A percentile compares a stretch with the other conserved stretches of the same genome.
Conservation (phyloP, 2,113 vertebrate genomes). For the Nothobranchius kuhntae region DNA sequence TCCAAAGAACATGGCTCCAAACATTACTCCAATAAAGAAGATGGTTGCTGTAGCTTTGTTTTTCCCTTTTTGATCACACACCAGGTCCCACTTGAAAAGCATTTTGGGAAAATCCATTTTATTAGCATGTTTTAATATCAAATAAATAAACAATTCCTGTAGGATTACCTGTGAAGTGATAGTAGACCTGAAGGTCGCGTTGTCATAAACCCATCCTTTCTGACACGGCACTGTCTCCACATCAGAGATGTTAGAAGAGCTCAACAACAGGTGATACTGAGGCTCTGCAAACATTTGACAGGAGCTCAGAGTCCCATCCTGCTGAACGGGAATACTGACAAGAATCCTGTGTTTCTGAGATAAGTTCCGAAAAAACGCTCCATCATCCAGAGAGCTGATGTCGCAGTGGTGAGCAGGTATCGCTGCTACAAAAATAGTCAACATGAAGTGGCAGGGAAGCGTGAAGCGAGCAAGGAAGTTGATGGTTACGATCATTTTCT, state of each 20-base stretch:
- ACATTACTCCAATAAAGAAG: constrained; percentile 85
- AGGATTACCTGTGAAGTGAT: constrained; percentile 87
- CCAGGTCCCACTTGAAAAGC: constrained; percentile 84
- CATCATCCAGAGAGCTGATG: constrained; percentile 68
- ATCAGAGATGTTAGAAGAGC: constrained; percentile 65
- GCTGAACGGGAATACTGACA: constrained; percentile 77
- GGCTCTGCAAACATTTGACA: constrained; percentile 82
- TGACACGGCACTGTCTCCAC: constrained; percentile 73
- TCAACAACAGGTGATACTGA: constrained; percentile 79
- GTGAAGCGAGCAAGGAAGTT: constrained; percentile 74
- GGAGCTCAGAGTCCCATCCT: constrained; percentile 80
- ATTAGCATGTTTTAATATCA: too few relatives aligned
- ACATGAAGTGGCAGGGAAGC: constrained; percentile 85
- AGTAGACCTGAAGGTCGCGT: constrained; percentile 83
- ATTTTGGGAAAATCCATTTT: not conserved
- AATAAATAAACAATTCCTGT: too few relatives aligned
- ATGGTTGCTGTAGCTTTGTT: constrained; percentile 81
- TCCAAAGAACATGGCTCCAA: constrained; percentile 82
- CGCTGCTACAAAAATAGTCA: constrained; percentile 84
- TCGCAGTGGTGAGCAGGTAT: constrained; percentile 83
- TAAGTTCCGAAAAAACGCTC: constrained; percentile 73
- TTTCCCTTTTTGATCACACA: constrained; percentile 81
- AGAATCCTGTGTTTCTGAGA: constrained; percentile 71
- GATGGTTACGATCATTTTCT: constrained; percentile 77
- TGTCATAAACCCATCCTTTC: constrained; percentile 87